Evolutionary conservation across 2,797 vertebrate species (phyloP).

Genomic region (Sebastes baramenuke): DNA sequence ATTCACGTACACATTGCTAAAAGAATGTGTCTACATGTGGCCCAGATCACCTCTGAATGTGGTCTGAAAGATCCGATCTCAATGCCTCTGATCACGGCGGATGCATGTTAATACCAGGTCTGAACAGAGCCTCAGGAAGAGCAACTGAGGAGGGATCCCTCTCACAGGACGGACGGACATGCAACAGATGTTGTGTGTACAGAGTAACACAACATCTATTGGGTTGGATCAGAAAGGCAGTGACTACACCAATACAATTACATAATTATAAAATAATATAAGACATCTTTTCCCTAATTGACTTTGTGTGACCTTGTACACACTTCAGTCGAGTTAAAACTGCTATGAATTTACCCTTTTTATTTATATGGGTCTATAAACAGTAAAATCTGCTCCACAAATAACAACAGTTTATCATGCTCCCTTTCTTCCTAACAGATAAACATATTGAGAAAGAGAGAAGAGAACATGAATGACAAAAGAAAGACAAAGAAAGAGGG

Average conservation of each 20-base stretch:
- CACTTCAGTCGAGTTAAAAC: neutral
- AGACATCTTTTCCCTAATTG: neutral
- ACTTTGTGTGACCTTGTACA: neutral
- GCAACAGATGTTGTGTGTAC: too few species aligned
- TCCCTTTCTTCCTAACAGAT: neutral
- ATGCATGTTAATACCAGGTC: too few species aligned
- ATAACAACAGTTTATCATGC: neutral
- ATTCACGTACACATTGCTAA: too few species aligned
- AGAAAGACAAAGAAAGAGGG: constrained; percentile 7
- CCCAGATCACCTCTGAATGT: too few species aligned
- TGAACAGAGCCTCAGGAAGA: too few species aligned
- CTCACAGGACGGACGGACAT: too few species aligned
- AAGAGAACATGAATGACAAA: constrained; percentile 23
- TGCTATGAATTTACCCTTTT: neutral
- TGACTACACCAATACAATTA: neutral
- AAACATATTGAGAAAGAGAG: neutral
- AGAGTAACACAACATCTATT: too few species aligned
- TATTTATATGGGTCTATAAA: neutral
- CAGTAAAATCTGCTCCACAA: neutral
- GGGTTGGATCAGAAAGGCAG: neutral
- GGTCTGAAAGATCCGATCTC: too few species aligned
- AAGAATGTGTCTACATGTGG: too few species aligned
- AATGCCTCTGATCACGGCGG: too few species aligned
- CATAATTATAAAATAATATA: neutral
- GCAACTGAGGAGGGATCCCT: too few species aligned